Evolutionary conservation across 2,797 vertebrate species (phyloP).

Genomic region (Chanos chanos): DNA sequence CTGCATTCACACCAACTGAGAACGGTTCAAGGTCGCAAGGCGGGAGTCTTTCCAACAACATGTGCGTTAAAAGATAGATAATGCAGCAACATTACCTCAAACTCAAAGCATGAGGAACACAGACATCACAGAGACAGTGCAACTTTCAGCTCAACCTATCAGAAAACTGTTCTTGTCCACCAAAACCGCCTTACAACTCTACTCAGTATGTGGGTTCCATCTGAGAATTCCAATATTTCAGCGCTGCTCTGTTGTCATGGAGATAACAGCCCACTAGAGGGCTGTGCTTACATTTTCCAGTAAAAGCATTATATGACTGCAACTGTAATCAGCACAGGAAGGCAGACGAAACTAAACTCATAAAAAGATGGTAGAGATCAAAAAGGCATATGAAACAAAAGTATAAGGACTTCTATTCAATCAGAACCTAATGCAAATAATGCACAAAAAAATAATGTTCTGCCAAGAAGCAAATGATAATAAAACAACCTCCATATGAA

Average conservation of each 20-base stretch:
- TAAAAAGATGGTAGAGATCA: background rate
- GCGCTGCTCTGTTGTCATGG: slow-evolving; percentile 49
- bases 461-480: too few species aligned
- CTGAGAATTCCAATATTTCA: too few species aligned
- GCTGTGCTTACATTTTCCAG: slow-evolving; percentile 54
- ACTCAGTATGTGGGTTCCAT: too few species aligned
- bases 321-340: background rate
- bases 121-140: too few species aligned
- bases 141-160: too few species aligned
- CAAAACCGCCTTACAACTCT: too few species aligned
- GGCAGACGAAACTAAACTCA: background rate
- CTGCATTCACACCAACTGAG: slow-evolving; percentile 43
- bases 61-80: slow-evolving; percentile 27
- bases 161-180: too few species aligned
- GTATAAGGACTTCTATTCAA: background rate
- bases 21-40: slow-evolving; percentile 30
- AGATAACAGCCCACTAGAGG: slow-evolving; percentile 63
- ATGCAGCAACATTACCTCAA: slow-evolving; percentile 39
- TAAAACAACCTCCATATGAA: too few species aligned
- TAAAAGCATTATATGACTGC: background rate
- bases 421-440: background rate
- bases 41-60: slow-evolving; percentile 34
- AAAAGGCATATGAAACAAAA: background rate
- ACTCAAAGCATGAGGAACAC: slow-evolving; percentile 29
- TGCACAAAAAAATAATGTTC: too few species aligned